Conservation (phyloP, 1,140 invertebrate genomes). For the Rhyzopertha dominica region DNA sequence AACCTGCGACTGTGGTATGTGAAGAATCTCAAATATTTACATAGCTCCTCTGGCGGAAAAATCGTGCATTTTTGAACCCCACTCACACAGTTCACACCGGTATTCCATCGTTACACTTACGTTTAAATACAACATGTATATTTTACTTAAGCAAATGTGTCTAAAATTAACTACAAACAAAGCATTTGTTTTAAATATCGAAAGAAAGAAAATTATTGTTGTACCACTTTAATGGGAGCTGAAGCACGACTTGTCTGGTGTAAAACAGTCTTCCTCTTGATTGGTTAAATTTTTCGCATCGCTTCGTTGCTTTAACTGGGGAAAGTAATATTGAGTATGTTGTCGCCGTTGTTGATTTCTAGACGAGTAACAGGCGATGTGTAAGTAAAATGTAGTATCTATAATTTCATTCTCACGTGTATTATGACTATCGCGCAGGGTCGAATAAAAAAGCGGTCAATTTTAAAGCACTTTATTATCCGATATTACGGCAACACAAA, state of each 20-base stretch:
- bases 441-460: too few species aligned
- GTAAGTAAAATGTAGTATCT: too few species aligned
- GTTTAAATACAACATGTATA: neutral
- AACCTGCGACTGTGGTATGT: conserved; percentile 46
- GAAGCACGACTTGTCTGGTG: conserved; percentile 20
- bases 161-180: neutral
- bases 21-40: conserved; percentile 47
- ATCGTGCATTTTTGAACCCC: conserved; percentile 26
- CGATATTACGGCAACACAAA: too few species aligned
- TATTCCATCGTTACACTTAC: conserved; percentile 1
- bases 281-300: conserved; percentile 28
- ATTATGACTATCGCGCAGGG: too few species aligned
- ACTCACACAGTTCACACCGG: conserved; percentile 22
- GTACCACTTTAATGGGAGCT: neutral
- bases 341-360: too few species aligned
- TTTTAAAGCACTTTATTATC: too few species aligned
- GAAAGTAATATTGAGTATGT: conserved; percentile 29
- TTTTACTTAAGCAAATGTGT: neutral
- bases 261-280: conserved; percentile 18
- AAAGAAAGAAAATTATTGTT: neutral
- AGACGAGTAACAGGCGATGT: too few species aligned
- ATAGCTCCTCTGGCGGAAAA: conserved; percentile 41
- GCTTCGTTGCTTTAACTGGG: conserved; percentile 23
- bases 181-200: conserved; percentile 9
- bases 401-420: too few species aligned